These are phyloP conservation scores for Polydrusus cervinus DNA, from an alignment of 2,888 invertebrate genomes.

Conservation along the genomic window DNA sequence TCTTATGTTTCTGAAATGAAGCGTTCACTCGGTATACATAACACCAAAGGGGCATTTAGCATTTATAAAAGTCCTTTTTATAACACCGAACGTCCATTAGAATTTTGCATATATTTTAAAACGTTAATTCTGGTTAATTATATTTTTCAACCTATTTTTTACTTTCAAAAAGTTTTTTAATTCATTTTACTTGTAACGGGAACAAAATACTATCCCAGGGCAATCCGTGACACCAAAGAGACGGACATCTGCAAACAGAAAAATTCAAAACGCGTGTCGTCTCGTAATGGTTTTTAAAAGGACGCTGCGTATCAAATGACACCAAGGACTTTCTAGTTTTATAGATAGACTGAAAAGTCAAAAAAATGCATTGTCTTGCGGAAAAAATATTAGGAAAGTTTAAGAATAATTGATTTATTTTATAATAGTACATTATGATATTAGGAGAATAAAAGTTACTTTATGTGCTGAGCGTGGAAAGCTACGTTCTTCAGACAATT, in stretches of 20 bases:
- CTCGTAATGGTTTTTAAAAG: constrained; percentile 27
- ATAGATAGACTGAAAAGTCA: neutral
- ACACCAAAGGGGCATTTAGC: neutral
- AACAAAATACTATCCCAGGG: neutral
- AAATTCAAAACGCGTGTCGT: constrained; percentile 25
- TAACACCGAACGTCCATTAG: too few relatives aligned
- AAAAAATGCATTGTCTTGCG: neutral
- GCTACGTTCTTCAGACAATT: too few relatives aligned
- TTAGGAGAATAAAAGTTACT: too few relatives aligned
- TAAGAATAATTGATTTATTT: too few relatives aligned
- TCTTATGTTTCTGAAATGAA: too few relatives aligned
- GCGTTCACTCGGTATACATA: too few relatives aligned
- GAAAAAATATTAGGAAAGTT: too few relatives aligned
- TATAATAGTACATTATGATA: too few relatives aligned
- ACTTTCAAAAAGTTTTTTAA: neutral
- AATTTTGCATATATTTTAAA: too few relatives aligned
- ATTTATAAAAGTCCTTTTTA: neutral
- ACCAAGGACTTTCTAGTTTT: constrained; percentile 16
- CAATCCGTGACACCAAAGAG: constrained; percentile 5
- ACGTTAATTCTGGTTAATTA: neutral
- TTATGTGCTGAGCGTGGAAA: too few relatives aligned
- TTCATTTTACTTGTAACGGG: neutral
- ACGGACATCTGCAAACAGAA: constrained; percentile 18
- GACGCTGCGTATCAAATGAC: constrained; percentile 23
- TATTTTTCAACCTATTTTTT: neutral